Evolutionary conservation across 2,888 invertebrate genomes (phyloP).

Genomic region (Erebia ligea): DNA sequence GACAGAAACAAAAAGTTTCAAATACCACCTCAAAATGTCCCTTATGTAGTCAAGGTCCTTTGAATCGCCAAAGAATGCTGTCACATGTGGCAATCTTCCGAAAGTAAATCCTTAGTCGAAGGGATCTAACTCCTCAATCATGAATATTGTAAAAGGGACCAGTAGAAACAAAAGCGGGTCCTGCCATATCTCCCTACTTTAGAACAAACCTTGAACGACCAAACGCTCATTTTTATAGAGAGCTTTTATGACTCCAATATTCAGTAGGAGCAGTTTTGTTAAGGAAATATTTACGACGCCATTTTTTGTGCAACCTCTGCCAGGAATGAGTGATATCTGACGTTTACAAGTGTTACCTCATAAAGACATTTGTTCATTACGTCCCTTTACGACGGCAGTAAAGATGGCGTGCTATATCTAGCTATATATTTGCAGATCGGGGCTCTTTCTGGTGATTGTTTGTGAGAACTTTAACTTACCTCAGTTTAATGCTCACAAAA

Average conservation of each 20-base stretch:
- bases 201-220: slow-evolving; percentile 65
- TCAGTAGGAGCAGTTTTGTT: slow-evolving; percentile 81
- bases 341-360: slow-evolving; percentile 73
- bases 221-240: slow-evolving; percentile 73
- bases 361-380: slow-evolving; percentile 79
- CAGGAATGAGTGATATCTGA: slow-evolving; percentile 77
- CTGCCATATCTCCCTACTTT: slow-evolving; percentile 48
- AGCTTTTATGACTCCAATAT: slow-evolving; percentile 76
- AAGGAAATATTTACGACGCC: slow-evolving; percentile 72
- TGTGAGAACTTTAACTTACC: slow-evolving; percentile 5
- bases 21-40: background rate
- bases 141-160: background rate
- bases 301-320: slow-evolving; percentile 66
- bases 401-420: slow-evolving; percentile 64
- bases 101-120: no score
- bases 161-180: background rate
- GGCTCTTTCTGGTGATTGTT: slow-evolving; percentile 60
- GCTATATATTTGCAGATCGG: slow-evolving; percentile 72
- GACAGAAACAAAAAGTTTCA: background rate
- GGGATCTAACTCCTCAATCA: no score
- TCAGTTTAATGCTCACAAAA: slow-evolving; percentile 12
- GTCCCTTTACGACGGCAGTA: slow-evolving; percentile 67
- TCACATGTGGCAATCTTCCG: background rate
- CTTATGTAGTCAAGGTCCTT: background rate
- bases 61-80: background rate